These are phyloP conservation scores for Fabriciana adippe DNA, from an alignment of 2,888 invertebrate genomes.

Conservation along the genomic window DNA sequence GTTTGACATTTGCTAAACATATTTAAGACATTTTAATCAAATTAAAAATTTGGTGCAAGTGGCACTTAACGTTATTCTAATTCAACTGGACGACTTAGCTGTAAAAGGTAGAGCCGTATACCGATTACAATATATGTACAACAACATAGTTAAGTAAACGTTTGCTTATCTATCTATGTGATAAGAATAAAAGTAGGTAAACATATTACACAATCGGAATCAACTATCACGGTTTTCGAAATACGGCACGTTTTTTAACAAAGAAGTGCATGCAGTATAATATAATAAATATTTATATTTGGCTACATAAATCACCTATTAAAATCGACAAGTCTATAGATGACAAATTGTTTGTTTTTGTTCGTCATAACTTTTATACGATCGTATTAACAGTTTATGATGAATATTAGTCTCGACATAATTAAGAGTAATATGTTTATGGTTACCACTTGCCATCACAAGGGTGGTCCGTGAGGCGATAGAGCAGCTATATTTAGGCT, in stretches of 20 bases:
- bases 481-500: slow-evolving; percentile 68
- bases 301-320: background rate
- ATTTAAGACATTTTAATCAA: too few species aligned
- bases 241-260: too few species aligned
- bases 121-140: too few species aligned
- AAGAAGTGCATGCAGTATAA: too few species aligned
- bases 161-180: slow-evolving; percentile 27
- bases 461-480: slow-evolving; percentile 56
- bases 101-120: too few species aligned
- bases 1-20: too few species aligned
- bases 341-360: background rate
- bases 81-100: too few species aligned
- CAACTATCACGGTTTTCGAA: too few species aligned
- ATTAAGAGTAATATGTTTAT: slow-evolving; percentile 26
- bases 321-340: background rate
- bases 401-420: slow-evolving; percentile 10
- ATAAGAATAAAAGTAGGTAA: slow-evolving; percentile 24
- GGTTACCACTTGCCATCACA: slow-evolving; percentile 49
- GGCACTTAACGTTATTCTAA: too few species aligned
- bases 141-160: too few species aligned
- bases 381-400: background rate
- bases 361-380: slow-evolving; percentile 1
- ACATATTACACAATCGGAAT: slow-evolving; percentile 19
- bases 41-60: too few species aligned
- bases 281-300: too few species aligned